A percentile compares a stretch with the other conserved stretches of the same genome.
Conservation (phyloP, 2,888 invertebrate species). For the Agriotes lineatus region DNA sequence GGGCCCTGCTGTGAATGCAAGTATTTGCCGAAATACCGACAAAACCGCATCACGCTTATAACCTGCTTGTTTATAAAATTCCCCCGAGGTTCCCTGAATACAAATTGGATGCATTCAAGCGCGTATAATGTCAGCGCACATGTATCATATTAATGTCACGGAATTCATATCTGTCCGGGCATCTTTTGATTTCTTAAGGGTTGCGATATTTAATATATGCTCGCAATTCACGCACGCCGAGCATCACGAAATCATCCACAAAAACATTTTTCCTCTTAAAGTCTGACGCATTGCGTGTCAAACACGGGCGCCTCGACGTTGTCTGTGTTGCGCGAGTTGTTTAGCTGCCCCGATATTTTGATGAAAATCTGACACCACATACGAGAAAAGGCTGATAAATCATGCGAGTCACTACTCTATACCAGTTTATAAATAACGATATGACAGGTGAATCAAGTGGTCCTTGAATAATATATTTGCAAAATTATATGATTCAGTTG, state of each 20-base stretch:
- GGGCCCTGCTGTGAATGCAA: background rate
- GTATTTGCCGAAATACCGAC: constrained; percentile 31
- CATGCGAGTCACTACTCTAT: too few species aligned
- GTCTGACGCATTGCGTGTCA: constrained; percentile 14
- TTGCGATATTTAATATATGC: constrained; percentile 27
- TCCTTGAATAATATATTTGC: too few species aligned
- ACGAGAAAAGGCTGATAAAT: too few species aligned
- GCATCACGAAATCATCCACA: constrained; percentile 8
- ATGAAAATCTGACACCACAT: too few species aligned
- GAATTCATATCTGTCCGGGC: constrained; percentile 35
- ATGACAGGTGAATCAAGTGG: too few species aligned
- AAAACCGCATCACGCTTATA: constrained; percentile 31
- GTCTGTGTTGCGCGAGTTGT: too few species aligned
- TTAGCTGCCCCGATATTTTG: too few species aligned
- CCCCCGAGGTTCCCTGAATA: constrained; percentile 38
- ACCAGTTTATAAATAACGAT: too few species aligned
- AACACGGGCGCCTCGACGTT: too few species aligned
- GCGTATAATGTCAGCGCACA: constrained; percentile 41
- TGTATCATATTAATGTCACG: constrained; percentile 44
- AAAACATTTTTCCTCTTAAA: constrained; percentile 2
- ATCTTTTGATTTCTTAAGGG: constrained; percentile 36
- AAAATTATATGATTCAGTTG: too few species aligned
- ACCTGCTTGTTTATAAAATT: constrained; percentile 44
- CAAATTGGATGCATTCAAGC: constrained; percentile 45
- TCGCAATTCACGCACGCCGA: constrained; percentile 25